phyloP scores from a whole-genome alignment of 2,888 invertebrate species.

The Sesamia inferens region DNA sequence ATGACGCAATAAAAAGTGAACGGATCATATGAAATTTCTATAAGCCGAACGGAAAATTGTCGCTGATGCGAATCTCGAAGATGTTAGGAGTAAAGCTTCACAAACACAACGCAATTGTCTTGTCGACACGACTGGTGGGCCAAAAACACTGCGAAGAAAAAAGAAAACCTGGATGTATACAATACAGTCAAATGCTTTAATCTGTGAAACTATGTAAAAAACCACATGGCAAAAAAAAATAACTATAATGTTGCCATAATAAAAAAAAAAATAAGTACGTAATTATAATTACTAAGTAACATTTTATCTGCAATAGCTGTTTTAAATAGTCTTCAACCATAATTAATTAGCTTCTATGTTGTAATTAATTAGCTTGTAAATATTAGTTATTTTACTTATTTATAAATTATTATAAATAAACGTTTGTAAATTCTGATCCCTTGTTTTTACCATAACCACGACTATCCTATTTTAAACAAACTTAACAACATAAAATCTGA shows the following conservation, averaged over 20 bases:
- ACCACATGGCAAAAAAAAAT: neutral
- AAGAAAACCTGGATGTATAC: too few species aligned
- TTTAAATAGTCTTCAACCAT: neutral
- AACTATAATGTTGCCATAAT: neutral
- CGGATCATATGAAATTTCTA: too few species aligned
- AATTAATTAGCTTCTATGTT: neutral
- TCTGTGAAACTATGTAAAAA: neutral
- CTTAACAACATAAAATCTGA: neutral
- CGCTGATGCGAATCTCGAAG: too few species aligned
- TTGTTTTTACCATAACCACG: slow-evolving; percentile 1
- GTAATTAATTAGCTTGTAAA: slow-evolving; percentile 22
- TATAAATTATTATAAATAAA: slow-evolving; percentile 25
- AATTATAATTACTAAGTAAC: neutral
- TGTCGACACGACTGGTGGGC: too few species aligned
- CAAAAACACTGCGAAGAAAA: too few species aligned
- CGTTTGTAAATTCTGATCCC: neutral
- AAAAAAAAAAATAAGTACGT: neutral
- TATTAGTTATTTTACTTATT: slow-evolving; percentile 15
- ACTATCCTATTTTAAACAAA: neutral
- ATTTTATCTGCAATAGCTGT: neutral
- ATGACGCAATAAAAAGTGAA: too few species aligned
- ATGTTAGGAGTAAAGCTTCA: too few species aligned
- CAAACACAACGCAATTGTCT: too few species aligned
- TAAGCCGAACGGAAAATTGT: too few species aligned
- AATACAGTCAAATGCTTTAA: too few species aligned